Conservation (phyloP, 35 echinoderm and acorn worm genomes). For the Ptychodera flava region DNA sequence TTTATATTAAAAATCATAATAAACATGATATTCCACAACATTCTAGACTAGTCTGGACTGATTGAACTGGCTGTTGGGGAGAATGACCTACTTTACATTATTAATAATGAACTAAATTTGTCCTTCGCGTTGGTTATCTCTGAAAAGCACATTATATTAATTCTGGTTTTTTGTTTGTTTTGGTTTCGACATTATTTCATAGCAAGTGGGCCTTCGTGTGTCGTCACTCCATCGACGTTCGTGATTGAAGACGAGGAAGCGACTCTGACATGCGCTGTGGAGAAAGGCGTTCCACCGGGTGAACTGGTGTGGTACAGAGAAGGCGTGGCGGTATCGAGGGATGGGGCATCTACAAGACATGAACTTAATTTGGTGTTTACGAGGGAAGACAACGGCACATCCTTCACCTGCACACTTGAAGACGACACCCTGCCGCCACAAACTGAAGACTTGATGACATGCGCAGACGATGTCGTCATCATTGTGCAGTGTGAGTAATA, state of each 20-base stretch:
- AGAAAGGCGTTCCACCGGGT: neutral
- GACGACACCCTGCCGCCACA: neutral
- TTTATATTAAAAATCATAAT: no score
- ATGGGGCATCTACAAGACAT: neutral
- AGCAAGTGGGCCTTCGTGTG: neutral
- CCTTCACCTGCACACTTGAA: neutral
- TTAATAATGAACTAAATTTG: no score
- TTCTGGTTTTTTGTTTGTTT: no score
- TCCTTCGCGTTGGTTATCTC: no score
- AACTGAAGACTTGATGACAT: neutral
- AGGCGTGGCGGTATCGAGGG: neutral
- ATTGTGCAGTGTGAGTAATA: neutral
- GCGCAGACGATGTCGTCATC: neutral
- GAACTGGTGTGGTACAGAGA: neutral
- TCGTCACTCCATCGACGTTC: neutral
- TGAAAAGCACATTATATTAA: no score
- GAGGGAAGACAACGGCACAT: neutral
- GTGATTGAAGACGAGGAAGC: neutral
- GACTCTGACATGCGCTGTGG: neutral
- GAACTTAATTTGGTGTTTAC: neutral
- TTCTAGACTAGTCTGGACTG: no score
- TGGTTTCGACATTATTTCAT: no score
- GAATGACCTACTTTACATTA: no score
- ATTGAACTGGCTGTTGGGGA: no score
- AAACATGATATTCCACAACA: no score